Evolutionary conservation across 2,113 vertebrate species (phyloP).

Genomic region (Mobula birostris): DNA sequence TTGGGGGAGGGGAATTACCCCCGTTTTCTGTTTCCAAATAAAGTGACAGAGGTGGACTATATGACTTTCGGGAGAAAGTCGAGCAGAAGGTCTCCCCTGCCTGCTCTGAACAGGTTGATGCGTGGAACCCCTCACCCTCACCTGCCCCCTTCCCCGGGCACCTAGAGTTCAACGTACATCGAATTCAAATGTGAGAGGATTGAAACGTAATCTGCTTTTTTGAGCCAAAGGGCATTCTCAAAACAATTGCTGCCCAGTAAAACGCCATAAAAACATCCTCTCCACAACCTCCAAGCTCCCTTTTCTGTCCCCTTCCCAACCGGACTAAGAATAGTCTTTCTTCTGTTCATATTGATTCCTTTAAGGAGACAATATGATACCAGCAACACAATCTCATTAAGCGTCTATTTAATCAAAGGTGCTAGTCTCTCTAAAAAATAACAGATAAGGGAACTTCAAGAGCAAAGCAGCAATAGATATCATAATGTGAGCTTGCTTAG

Average conservation of each 20-base stretch:
- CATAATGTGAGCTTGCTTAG: background rate
- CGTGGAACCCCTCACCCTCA: background rate
- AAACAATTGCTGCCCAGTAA: background rate
- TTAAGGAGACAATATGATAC: background rate
- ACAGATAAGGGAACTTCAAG: background rate
- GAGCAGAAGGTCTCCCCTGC: background rate
- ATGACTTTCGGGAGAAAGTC: background rate
- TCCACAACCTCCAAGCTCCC: background rate
- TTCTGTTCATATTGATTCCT: background rate
- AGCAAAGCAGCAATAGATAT: background rate
- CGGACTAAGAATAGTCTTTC: background rate
- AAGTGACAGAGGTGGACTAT: constrained; percentile 6
- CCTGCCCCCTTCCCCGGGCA: background rate
- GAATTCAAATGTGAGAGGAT: background rate
- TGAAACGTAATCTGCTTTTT: background rate
- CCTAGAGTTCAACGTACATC: background rate
- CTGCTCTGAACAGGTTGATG: background rate
- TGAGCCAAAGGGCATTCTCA: background rate
- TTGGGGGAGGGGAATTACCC: constrained; percentile 39
- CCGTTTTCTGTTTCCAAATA: constrained; percentile 45
- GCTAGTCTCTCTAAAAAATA: background rate
- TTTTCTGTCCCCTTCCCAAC: background rate
- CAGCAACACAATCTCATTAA: background rate
- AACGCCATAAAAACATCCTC: background rate
- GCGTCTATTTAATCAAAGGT: background rate